Base-by-base conservation (phyloP, 2,888 invertebrate genomes). In the Magallana nippona region DNA sequence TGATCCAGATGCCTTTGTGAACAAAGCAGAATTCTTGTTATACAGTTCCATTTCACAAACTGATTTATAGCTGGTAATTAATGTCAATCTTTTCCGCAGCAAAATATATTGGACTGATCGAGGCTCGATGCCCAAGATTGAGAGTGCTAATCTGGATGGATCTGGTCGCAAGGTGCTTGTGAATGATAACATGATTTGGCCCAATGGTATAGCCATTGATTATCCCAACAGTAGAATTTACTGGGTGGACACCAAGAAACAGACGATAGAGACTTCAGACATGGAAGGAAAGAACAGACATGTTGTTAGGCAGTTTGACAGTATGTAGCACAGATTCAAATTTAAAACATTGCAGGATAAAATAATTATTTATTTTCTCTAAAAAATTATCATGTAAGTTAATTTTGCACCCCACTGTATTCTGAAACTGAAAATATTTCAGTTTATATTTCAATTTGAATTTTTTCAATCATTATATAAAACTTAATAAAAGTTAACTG, bases 221-320 rank as follows among this genome's bases (percentile, higher is more conserved):
- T 95, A 96, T 93, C 96, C 97, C 0, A 96, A 96, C 0, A 95
- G 95, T n/a, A 95, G 97, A 10, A 94, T 98, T 3, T 98, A 97
- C 95, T 97, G 97, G 96, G 96, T 96, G 15, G 98, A 98, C 95
- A 96, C 96, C n/a, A 97, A 97, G 85, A 89, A 89, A 71, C 85
- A 88, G 60, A 91, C 90, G 0, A 86, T 93, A 8, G 92, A 92
- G 78, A 90, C 91, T 1, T 83, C 88, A 13, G 88, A 87, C 55
- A 83, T 90, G 17, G 85, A 90, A 55, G 92, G 92, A 10, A 88
- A 84, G 2, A 90, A 90, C 62, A 71, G 91, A 60, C 87, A 87
- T 15, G 84, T 89, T 27, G 89, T 92, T 19, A 85, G 88, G 78
- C 85, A 82, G n/a, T 90, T 89, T 84, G 63, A 85, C 78, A 81